A percentile compares a stretch with the other conserved stretches of the same genome.
Conservation (phyloP, 1,140 invertebrate species). For the Musca domestica region DNA sequence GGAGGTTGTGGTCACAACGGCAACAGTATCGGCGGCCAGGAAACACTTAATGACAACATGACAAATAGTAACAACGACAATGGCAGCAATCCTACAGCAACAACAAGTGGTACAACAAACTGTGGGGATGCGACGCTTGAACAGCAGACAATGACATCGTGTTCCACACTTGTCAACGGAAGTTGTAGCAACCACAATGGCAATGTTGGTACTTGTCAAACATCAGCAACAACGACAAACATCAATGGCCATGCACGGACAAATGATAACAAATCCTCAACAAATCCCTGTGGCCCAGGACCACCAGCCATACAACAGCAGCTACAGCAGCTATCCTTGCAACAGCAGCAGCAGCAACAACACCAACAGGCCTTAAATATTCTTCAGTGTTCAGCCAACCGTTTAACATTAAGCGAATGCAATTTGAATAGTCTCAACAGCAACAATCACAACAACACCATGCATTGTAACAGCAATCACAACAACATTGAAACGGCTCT, state of each 20-base stretch:
- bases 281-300: slow-evolving; percentile 12
- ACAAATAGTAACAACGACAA: slow-evolving; percentile 28
- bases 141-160: slow-evolving; percentile 24
- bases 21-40: slow-evolving; percentile 6
- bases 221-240: slow-evolving; percentile 31
- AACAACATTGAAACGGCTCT: slow-evolving; percentile 9
- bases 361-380: slow-evolving; percentile 28
- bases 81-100: slow-evolving; percentile 21
- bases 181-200: slow-evolving; percentile 45
- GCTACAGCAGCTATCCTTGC: slow-evolving; percentile 12
- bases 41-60: slow-evolving; percentile 22
- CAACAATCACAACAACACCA: slow-evolving; percentile 22
- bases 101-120: slow-evolving; percentile 22
- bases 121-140: slow-evolving; percentile 11
- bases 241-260: slow-evolving; percentile 23
- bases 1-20: background rate
- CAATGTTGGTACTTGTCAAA: slow-evolving; percentile 32
- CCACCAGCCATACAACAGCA: slow-evolving; percentile 25
- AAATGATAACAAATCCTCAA: slow-evolving; percentile 6
- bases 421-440: slow-evolving; percentile 22
- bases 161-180: slow-evolving; percentile 27
- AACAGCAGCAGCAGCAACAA: slow-evolving; percentile 26
- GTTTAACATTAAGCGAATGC: slow-evolving; percentile 18
- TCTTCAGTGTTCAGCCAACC: slow-evolving; percentile 19
- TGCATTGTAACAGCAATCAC: background rate